Evolutionary conservation across 2,797 vertebrate genomes (phyloP), one percentile per base, ranked within the genome.

Genomic region (Pogoniulus pusillus): DNA sequence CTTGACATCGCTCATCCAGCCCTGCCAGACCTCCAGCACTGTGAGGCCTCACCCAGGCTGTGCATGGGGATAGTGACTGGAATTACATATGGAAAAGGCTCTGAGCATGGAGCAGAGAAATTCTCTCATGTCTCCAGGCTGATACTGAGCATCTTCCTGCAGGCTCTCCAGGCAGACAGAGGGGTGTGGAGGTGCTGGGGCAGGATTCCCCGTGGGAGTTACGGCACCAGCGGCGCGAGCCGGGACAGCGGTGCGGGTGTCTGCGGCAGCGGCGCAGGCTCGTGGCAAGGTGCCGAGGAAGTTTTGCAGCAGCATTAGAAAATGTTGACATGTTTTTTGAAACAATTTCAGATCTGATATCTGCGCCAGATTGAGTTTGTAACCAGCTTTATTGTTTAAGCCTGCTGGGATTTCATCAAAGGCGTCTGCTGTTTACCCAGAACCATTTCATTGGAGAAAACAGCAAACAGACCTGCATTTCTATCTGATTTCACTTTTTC

Each of bases 301-400:
- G 95, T 94, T 96, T 97, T 96, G 94, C 95, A 96, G 96, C 93
- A 95, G 95, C 95, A 96, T 97, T 97, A 95, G 96, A 97, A 96
- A 97, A 97, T 97, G 97, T 97, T 97, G 97, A 97, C 97, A 97
- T 97, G 96, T 97, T 97, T 97, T 97, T 97, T 97, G 97, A 97
- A 98, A 98, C 97, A 97, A 98, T 97, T 97, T 98, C 97, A 98
- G 97, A 97, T 98, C 97, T 97, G 97, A 97, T 97, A 97, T 97
- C 97, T 97, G 95, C 34, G 79, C 97, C 97, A 97, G 97, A 98
- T 97, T 98, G 97, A 97, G 97, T 97, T 98, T 97, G 97, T 98
- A 97, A 97, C 97, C 96, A 97, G 97, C 97, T 98, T 98, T 98
- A 98, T 97, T 98, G 97, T 98, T 97, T 98, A 97, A 97, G 96